Conservation (phyloP, 2,113 vertebrate genomes). For the Microtus richardsoni region DNA sequence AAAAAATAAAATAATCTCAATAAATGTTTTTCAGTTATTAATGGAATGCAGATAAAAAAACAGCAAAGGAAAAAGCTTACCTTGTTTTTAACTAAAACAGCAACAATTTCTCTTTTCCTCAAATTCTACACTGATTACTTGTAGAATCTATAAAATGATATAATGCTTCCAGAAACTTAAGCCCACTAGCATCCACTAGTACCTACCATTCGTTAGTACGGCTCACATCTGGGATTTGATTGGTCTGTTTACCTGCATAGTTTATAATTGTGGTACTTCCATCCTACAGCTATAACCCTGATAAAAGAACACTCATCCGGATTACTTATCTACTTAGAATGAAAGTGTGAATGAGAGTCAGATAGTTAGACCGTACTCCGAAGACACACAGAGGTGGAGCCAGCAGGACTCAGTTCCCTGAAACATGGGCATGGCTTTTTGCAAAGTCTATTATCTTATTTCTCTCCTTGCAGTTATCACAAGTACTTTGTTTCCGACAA, state of each 20-base stretch:
- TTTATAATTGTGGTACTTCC: background rate
- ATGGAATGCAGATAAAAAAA: background rate
- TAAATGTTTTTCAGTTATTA: slow-evolving; percentile 12
- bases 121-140: background rate
- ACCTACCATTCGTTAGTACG: background rate
- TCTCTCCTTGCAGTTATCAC: background rate
- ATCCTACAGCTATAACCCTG: background rate
- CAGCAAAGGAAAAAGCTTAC: background rate
- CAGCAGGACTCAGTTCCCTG: background rate
- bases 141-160: background rate
- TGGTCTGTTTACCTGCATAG: background rate
- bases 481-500: background rate
- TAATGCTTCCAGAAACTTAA: slow-evolving; percentile 27
- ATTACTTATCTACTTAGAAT: background rate
- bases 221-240: background rate
- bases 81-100: slow-evolving; percentile 1
- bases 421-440: background rate
- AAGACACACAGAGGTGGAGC: background rate
- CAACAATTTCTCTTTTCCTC: background rate
- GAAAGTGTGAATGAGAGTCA: background rate
- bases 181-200: background rate
- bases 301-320: background rate
- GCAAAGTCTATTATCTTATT: background rate
- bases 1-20: background rate
- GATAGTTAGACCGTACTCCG: background rate